These are phyloP conservation scores for Myiotriccus ornatus DNA, from an alignment of 2,797 vertebrate genomes.

Conservation along the genomic window DNA sequence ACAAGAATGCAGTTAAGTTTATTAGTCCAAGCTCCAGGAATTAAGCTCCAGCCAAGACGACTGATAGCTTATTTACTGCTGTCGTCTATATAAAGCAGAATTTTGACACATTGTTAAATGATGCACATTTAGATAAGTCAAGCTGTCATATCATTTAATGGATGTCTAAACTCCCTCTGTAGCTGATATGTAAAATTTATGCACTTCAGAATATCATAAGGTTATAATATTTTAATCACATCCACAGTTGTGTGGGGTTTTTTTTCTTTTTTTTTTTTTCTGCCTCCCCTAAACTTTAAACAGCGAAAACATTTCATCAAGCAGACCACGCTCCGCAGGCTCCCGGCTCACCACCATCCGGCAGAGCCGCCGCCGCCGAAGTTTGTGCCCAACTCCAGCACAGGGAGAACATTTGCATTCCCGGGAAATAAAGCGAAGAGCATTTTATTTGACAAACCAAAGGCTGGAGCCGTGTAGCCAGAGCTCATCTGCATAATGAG, in stretches of 20 bases:
- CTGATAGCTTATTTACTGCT: slow-evolving; percentile 84
- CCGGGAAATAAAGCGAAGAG: neutral
- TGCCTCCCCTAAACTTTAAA: slow-evolving; percentile 44
- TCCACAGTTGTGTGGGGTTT: neutral
- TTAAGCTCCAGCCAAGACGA: slow-evolving; percentile 71
- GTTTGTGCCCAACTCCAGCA: slow-evolving; percentile 46
- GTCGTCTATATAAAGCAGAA: slow-evolving; percentile 81
- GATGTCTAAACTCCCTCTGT: slow-evolving; percentile 79
- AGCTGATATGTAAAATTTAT: slow-evolving; percentile 83
- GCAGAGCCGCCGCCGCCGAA: neutral
- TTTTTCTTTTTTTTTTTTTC: neutral
- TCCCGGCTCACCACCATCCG: neutral
- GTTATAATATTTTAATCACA: slow-evolving; percentile 85
- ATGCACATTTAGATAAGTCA: slow-evolving; percentile 85
- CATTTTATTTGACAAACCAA: neutral
- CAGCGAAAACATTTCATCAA: slow-evolving; percentile 50
- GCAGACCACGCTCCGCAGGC: neutral
- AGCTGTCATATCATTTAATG: slow-evolving; percentile 83
- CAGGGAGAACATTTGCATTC: neutral
- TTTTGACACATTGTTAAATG: slow-evolving; percentile 85
- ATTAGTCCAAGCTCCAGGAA: slow-evolving; percentile 67
- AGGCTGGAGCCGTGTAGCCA: neutral
- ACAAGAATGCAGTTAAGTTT: neutral
- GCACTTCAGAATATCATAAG: slow-evolving; percentile 80
- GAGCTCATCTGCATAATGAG: slow-evolving; percentile 45